A percentile compares a stretch with the other conserved stretches of the same genome.
Conservation (phyloP, 2,113 vertebrate species). For the Xiphophorus hellerii region DNA sequence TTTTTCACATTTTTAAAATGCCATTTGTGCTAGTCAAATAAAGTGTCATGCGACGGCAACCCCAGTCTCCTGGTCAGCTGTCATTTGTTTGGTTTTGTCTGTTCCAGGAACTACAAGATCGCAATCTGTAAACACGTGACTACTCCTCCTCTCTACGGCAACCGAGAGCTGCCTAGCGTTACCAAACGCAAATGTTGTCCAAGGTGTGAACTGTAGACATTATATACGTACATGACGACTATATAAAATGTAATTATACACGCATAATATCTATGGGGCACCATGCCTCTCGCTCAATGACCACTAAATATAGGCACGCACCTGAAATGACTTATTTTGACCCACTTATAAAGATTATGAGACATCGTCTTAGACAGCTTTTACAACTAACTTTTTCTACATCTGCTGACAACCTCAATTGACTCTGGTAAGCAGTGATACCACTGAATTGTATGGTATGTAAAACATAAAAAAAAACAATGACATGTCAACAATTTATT, state of each 20-base stretch:
- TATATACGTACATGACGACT: too few relatives aligned
- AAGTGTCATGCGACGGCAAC: background rate
- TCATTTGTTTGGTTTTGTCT: slow-evolving; percentile 73
- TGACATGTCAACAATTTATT: background rate
- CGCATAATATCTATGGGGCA: too few relatives aligned
- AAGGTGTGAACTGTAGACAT: background rate
- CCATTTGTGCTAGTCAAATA: background rate
- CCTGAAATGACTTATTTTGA: too few relatives aligned
- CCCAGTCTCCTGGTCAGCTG: slow-evolving; percentile 33
- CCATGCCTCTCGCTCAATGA: too few relatives aligned
- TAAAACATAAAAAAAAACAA: background rate
- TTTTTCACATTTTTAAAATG: slow-evolving; percentile 7
- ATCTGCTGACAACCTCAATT: background rate
- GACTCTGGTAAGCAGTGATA: background rate
- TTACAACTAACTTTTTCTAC: too few relatives aligned
- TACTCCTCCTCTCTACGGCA: slow-evolving; percentile 69
- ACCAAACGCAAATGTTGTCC: background rate
- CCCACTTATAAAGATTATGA: too few relatives aligned
- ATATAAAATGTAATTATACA: too few relatives aligned
- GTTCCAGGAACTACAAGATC: slow-evolving; percentile 65
- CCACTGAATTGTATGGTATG: background rate
- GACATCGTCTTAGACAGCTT: too few relatives aligned
- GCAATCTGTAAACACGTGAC: slow-evolving; percentile 66
- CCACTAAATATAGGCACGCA: too few relatives aligned
- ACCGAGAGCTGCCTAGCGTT: slow-evolving; percentile 29